A percentile compares a stretch with the other conserved stretches of the same genome.
Conservation (phyloP, 2,888 invertebrate species). For the Doris montereyensis region DNA sequence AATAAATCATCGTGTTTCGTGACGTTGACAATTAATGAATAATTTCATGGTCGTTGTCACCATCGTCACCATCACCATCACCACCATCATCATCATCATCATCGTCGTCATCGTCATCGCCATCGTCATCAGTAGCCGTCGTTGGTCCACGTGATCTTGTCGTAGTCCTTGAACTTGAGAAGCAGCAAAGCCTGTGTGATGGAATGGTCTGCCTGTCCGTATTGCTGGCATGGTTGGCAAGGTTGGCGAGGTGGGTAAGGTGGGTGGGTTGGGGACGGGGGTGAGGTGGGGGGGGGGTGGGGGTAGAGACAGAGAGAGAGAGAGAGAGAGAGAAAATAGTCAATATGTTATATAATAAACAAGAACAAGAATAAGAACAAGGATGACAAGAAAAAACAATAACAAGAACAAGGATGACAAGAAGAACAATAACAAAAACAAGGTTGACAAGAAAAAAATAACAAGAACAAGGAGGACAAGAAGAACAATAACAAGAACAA, state of each 20-base stretch:
- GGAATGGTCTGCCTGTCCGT: slow-evolving; percentile 91
- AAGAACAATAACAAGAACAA: neutral
- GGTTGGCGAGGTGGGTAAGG: slow-evolving; percentile 10
- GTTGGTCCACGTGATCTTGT: slow-evolving; percentile 83
- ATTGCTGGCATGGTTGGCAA: no score
- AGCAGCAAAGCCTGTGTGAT: slow-evolving; percentile 83
- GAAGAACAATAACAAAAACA: neutral
- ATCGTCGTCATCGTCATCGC: no score
- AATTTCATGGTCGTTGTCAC: no score
- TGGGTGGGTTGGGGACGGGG: neutral
- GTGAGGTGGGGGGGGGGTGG: neutral
- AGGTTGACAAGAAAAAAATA: neutral
- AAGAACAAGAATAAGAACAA: neutral
- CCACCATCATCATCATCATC: no score
- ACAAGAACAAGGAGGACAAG: neutral
- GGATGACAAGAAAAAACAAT: neutral
- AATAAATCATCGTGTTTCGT: no score
- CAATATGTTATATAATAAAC: neutral
- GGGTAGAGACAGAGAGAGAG: neutral
- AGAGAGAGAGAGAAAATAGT: neutral
- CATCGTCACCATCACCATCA: no score
- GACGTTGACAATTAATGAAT: no score
- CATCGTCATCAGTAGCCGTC: no score
- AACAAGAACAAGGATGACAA: neutral
- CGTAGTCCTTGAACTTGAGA: slow-evolving; percentile 82